These are phyloP conservation scores for Philaethria dido DNA, from an alignment of 2,888 invertebrate genomes.

Conservation along the genomic window DNA sequence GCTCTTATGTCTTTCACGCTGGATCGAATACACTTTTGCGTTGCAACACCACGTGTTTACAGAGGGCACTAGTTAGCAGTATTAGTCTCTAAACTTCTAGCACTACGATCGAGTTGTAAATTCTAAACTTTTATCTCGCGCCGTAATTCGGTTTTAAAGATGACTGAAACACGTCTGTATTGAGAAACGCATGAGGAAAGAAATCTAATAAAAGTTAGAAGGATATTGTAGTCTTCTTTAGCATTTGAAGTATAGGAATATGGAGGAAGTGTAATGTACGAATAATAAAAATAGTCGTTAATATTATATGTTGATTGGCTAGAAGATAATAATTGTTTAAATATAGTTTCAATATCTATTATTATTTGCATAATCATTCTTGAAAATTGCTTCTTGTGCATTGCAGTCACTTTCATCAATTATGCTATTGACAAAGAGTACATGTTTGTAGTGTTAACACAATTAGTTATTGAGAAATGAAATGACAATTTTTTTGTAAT, in stretches of 20 bases:
- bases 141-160: conserved; percentile 31
- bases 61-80: conserved; percentile 60
- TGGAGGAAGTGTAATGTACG: neutral
- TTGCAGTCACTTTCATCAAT: neutral
- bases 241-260: neutral
- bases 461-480: neutral
- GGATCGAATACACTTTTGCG: conserved; percentile 67
- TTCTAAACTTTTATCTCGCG: conserved; percentile 55
- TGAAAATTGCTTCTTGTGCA: neutral
- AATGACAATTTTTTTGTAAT: neutral
- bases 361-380: neutral
- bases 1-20: conserved; percentile 70
- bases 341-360: neutral
- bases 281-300: too few species aligned
- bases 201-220: conserved; percentile 47
- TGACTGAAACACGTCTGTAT: conserved; percentile 36
- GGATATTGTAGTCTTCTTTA: conserved; percentile 51
- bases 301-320: too few species aligned
- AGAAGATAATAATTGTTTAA: neutral
- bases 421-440: neutral
- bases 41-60: conserved; percentile 73
- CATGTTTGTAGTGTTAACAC: neutral
- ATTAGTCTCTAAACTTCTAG: conserved; percentile 59
- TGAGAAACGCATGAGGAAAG: conserved; percentile 42
- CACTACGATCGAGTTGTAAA: conserved; percentile 63